Percentiles rank a stretch among this genome's conserved stretches.
Evolutionary conservation across 2,888 invertebrate species (phyloP).

Genomic region (Scaeva pyrastri): DNA sequence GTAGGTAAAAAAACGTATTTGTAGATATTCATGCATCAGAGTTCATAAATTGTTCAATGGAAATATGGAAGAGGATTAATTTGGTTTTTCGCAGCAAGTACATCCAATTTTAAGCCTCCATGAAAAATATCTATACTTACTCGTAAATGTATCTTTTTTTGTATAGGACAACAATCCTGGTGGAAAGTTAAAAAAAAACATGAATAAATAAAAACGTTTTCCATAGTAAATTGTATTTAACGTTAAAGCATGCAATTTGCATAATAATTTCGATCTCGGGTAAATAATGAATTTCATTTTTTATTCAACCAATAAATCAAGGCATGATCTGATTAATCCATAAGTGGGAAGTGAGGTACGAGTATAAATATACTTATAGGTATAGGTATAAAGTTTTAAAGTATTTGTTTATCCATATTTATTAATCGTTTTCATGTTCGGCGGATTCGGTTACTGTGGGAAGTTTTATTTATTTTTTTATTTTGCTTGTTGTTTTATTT

Average conservation of each 20-base stretch:
- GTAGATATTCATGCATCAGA: constrained; percentile 43
- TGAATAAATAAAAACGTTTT: constrained; percentile 30
- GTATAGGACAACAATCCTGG: background rate
- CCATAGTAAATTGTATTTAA: constrained; percentile 58
- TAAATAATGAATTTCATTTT: constrained; percentile 42
- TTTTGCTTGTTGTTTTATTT: background rate
- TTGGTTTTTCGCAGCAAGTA: constrained; percentile 64
- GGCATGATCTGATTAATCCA: constrained; percentile 53
- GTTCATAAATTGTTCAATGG: constrained; percentile 69
- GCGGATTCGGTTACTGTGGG: constrained; percentile 35
- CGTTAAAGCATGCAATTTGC: constrained; percentile 64
- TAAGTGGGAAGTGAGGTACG: constrained; percentile 20
- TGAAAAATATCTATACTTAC: constrained; percentile 13
- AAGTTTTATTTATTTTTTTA: constrained; percentile 32
- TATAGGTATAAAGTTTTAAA: constrained; percentile 6
- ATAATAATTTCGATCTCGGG: constrained; percentile 58
- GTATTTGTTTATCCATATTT: constrained; percentile 31
- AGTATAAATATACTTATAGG: background rate
- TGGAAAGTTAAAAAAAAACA: background rate
- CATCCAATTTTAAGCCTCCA: constrained; percentile 58
- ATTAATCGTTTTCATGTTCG: constrained; percentile 12
- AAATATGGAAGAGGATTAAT: constrained; percentile 67
- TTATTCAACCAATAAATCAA: constrained; percentile 61
- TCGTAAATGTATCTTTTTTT: background rate
- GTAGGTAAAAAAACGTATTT: too few species aligned